These are phyloP conservation scores for Argentina silus DNA, from an alignment of 2,797 vertebrate genomes.

Conservation along the genomic window DNA sequence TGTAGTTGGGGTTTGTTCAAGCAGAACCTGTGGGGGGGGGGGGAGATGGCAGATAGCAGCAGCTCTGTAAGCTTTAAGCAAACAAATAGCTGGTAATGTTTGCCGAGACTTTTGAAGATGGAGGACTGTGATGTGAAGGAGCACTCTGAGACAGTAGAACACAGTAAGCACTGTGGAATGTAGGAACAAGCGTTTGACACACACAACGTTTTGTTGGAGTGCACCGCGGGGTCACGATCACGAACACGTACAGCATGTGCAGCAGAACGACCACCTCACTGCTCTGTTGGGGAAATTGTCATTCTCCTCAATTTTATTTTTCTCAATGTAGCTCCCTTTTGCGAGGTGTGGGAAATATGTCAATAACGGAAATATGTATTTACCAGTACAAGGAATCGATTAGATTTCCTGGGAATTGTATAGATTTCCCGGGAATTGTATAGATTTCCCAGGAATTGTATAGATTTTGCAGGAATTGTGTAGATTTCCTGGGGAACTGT, in stretches of 20 bases:
- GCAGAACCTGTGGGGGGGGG: slow-evolving; percentile 60
- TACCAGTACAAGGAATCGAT: no score
- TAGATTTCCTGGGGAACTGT: no score
- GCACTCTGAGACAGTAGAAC: slow-evolving; percentile 57
- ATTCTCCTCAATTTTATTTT: not conserved
- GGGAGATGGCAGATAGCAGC: slow-evolving; percentile 32
- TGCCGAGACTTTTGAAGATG: slow-evolving; percentile 56
- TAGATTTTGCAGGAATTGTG: no score
- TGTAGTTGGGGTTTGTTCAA: slow-evolving; percentile 74
- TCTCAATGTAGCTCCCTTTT: no score
- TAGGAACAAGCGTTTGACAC: slow-evolving; percentile 43
- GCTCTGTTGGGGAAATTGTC: slow-evolving; percentile 35
- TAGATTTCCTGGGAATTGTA: no score
- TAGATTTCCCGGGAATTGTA: no score
- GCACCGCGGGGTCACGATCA: slow-evolving; percentile 37
- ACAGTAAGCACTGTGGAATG: slow-evolving; percentile 56
- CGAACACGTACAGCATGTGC: slow-evolving; percentile 28
- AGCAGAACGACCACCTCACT: slow-evolving; percentile 28
- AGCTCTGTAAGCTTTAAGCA: slow-evolving; percentile 61
- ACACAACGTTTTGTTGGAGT: slow-evolving; percentile 40
- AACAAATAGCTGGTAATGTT: slow-evolving; percentile 61
- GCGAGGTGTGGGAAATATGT: no score
- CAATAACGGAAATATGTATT: no score
- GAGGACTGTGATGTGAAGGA: slow-evolving; percentile 66
- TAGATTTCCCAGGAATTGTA: no score